These are phyloP conservation scores for Isaurus tuberculatus DNA, from an alignment of 92 coral and sea anemone species.

Conservation along the genomic window DNA sequence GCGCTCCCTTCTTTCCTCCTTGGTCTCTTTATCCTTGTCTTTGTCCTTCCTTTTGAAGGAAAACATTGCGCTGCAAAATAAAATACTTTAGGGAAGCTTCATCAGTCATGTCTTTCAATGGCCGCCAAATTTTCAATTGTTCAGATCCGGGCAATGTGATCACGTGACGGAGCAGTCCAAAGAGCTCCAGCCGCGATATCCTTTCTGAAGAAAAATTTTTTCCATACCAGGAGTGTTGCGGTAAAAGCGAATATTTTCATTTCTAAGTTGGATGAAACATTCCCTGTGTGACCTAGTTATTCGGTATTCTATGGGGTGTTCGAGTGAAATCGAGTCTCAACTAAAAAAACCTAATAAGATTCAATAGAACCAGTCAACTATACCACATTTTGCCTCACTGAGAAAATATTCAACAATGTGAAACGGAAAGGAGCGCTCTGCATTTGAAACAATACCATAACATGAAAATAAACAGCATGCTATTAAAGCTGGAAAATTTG, in stretches of 20 bases:
- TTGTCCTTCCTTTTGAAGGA: conserved; percentile 96
- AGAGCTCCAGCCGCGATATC: conserved; percentile 16
- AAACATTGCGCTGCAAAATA: conserved; percentile 79
- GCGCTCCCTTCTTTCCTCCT: conserved; percentile 91
- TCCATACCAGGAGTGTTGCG: not conserved
- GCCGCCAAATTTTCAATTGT: conserved; percentile 97
- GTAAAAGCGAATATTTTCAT: too few species aligned
- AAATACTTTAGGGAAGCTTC: conserved; percentile 23
- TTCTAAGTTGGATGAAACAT: too few species aligned
- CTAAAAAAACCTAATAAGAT: too few species aligned
- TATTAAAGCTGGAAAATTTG: not conserved
- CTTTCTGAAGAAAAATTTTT: not conserved
- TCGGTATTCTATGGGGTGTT: too few species aligned
- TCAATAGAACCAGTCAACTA: not conserved
- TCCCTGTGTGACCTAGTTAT: too few species aligned
- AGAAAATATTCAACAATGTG: not conserved
- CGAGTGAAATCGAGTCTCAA: too few species aligned
- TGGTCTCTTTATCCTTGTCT: conserved; percentile 84
- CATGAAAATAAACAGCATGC: not conserved
- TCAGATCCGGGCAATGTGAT: conserved; percentile 70
- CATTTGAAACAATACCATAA: not conserved
- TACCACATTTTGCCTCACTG: not conserved
- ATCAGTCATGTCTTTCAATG: conserved; percentile 63
- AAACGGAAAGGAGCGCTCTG: not conserved
- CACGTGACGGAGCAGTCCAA: conserved; percentile 69